Evolutionary conservation across 2,888 invertebrate genomes (phyloP).

Genomic region (Meiosimyza platycephala): DNA sequence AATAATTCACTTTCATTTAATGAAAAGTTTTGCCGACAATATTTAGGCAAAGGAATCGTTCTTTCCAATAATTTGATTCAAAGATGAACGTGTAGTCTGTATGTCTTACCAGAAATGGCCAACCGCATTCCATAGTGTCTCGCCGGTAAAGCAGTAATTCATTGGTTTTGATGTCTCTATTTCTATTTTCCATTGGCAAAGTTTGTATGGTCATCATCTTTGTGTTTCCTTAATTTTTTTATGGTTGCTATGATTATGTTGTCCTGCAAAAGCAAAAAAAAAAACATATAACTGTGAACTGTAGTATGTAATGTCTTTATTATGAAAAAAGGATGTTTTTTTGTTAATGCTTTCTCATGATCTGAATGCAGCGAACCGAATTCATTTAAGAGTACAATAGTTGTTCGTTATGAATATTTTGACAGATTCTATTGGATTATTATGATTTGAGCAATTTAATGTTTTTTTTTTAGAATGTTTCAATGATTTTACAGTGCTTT

Average conservation of each 20-base stretch:
- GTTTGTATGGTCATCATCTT: conserved; percentile 25
- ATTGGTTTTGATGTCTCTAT: conserved; percentile 31
- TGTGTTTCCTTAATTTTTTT: not conserved
- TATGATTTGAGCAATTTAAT: conserved; percentile 47
- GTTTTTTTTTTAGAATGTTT: too few species aligned
- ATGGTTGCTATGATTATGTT: too few species aligned
- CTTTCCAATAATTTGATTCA: not conserved
- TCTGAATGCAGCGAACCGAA: not conserved
- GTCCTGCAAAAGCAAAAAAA: too few species aligned
- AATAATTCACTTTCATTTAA: conserved; percentile 34
- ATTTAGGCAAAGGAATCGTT: not conserved
- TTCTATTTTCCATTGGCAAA: not conserved
- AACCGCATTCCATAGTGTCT: not conserved
- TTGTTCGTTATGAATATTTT: conserved; percentile 47
- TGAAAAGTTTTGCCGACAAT: conserved; percentile 30
- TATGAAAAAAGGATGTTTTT: not conserved
- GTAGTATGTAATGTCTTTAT: too few species aligned
- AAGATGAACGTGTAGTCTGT: not conserved
- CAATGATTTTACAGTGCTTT: too few species aligned
- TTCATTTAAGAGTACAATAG: conserved; percentile 38
- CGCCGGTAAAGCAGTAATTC: conserved; percentile 21
- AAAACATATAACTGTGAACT: too few species aligned
- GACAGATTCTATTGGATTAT: conserved; percentile 59
- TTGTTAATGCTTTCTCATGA: conserved; percentile 14
- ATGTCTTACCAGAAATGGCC: conserved; percentile 14